Evolutionary conservation across 2,888 invertebrate species (phyloP).

Genomic region (Netelia fuscicornis): DNA sequence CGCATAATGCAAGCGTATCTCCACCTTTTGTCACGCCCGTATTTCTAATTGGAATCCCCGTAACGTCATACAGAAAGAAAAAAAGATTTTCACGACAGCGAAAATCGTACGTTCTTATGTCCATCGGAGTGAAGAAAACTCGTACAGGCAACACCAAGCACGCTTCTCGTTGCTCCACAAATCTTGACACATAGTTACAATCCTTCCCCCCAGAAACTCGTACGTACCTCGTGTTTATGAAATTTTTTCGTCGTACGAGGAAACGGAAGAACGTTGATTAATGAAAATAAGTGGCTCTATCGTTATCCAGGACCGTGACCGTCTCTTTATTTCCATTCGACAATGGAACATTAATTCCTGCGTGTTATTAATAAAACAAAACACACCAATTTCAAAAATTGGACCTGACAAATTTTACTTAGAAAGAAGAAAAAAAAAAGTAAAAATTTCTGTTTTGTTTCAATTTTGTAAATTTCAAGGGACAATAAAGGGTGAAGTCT

Average conservation of each 20-base stretch:
- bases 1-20: slow-evolving; percentile 73
- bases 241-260: slow-evolving; percentile 26
- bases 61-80: slow-evolving; percentile 55
- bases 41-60: slow-evolving; percentile 65
- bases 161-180: slow-evolving; percentile 33
- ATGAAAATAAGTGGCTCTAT: slow-evolving; percentile 33
- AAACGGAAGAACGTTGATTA: slow-evolving; percentile 47
- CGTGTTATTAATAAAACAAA: neutral
- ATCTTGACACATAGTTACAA: slow-evolving; percentile 6
- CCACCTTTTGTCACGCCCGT: slow-evolving; percentile 69
- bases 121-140: slow-evolving; percentile 4
- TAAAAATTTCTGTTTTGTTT: too few species aligned
- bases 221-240: neutral
- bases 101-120: slow-evolving; percentile 14
- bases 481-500: neutral
- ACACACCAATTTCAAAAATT: neutral
- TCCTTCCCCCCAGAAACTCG: neutral
- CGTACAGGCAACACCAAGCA: neutral
- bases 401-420: neutral
- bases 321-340: neutral
- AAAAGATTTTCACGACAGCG: neutral
- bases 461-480: too few species aligned
- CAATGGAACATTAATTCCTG: neutral
- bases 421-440: too few species aligned
- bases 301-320: slow-evolving; percentile 47